A percentile compares a stretch with the other conserved stretches of the same genome.
Conservation (phyloP, 2,113 vertebrate genomes). For the Arvicanthis niloticus region DNA sequence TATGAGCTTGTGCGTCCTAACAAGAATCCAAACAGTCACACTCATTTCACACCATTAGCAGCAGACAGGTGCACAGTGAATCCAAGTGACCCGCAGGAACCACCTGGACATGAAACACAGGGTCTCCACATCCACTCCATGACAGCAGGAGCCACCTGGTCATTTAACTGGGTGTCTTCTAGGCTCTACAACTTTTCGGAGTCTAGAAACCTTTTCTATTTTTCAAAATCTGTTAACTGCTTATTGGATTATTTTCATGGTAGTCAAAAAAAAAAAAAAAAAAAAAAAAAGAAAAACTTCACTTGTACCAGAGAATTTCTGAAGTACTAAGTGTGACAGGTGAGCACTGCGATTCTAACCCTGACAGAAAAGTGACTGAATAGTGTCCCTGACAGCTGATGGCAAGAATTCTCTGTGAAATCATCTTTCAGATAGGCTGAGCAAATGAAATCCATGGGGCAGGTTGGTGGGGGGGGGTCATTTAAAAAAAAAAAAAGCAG, state of each 20-base stretch:
- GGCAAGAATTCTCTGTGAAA: conserved; percentile 48
- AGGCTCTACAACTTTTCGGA: background rate
- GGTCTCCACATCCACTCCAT: too few species aligned
- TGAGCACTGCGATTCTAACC: background rate
- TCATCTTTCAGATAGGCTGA: background rate
- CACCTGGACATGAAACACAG: background rate
- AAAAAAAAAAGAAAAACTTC: background rate
- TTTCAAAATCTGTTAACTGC: conserved; percentile 24
- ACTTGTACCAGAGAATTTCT: background rate
- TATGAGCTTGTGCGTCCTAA: background rate
- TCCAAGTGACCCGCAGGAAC: background rate
- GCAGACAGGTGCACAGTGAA: background rate
- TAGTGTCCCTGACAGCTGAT: background rate
- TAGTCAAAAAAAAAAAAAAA: background rate
- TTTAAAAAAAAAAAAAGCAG: background rate
- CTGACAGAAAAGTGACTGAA: conserved; percentile 33
- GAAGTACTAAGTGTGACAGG: background rate
- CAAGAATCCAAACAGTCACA: background rate
- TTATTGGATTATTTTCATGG: conserved; percentile 13
- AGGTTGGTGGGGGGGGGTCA: background rate
- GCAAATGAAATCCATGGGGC: background rate
- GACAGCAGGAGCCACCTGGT: background rate
- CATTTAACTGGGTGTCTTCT: background rate
- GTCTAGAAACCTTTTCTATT: background rate
- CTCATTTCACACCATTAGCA: conserved; percentile 10